These are phyloP conservation scores for Bolborhynchus lineola DNA, from an alignment of 2,113 vertebrate species.

Conservation along the genomic window DNA sequence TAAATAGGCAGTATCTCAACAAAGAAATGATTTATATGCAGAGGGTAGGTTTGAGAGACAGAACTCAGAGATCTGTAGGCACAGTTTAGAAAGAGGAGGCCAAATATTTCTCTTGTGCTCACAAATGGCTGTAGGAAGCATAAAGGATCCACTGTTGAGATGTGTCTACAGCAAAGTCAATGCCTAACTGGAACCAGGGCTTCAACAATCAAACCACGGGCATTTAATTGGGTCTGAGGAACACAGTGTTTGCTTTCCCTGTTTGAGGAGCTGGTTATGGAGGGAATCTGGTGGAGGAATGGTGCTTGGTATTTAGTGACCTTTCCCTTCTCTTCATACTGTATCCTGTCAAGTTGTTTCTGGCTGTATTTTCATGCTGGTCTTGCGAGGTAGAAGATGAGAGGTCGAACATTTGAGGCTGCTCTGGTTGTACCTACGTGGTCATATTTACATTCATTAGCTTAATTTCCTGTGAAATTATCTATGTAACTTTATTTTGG, in stretches of 20 bases:
- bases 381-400: neutral
- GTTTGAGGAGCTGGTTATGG: neutral
- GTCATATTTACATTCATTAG: neutral
- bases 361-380: neutral
- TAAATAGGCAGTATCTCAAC: neutral
- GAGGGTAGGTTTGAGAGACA: neutral
- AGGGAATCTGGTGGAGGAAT: neutral
- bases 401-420: neutral
- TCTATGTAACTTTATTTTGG: neutral
- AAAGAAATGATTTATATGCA: neutral
- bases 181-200: neutral
- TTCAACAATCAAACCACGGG: neutral
- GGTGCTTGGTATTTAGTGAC: neutral
- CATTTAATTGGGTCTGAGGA: neutral
- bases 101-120: constrained; percentile 26
- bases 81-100: constrained; percentile 15
- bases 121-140: constrained; percentile 27
- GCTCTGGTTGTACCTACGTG: neutral
- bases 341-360: neutral
- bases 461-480: neutral
- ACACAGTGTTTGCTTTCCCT: neutral
- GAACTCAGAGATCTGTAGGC: neutral
- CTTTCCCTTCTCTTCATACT: neutral
- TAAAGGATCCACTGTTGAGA: neutral
- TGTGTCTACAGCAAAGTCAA: neutral